Conservation (phyloP, 2,797 vertebrate species). For the Tamandua tetradactyla region DNA sequence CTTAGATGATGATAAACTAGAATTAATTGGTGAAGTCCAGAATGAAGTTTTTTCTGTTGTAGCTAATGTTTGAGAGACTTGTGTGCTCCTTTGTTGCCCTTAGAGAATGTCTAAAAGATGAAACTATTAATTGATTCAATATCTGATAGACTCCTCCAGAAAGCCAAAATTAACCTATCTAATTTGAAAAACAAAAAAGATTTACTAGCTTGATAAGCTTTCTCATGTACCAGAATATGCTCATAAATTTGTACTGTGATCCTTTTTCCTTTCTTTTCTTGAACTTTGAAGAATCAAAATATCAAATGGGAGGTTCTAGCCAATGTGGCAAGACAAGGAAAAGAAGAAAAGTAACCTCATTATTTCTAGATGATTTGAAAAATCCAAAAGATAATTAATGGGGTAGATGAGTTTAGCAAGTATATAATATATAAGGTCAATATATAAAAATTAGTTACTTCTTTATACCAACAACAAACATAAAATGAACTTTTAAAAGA, state of each 20-base stretch:
- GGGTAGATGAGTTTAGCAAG: background rate
- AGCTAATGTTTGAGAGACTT: constrained; percentile 16
- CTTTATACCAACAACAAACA: background rate
- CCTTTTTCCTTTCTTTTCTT: background rate
- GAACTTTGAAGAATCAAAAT: background rate
- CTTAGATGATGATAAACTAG: background rate
- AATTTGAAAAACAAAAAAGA: constrained; percentile 11
- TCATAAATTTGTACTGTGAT: background rate
- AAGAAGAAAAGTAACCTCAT: background rate
- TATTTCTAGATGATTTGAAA: constrained; percentile 25
- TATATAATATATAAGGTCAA: background rate
- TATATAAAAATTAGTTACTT: background rate
- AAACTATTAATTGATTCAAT: background rate
- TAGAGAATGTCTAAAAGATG: background rate
- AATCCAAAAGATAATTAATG: background rate
- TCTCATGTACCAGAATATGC: background rate
- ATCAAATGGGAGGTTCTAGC: background rate
- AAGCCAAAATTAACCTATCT: background rate
- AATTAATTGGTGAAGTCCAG: background rate
- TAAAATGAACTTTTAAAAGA: background rate
- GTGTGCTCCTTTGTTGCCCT: background rate
- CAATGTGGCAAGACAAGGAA: background rate
- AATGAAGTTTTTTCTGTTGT: background rate
- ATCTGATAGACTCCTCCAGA: background rate
- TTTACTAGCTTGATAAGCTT: background rate